Base-by-base conservation (phyloP, 1,140 invertebrate genomes). In the Trypoxylus dichotomus region DNA sequence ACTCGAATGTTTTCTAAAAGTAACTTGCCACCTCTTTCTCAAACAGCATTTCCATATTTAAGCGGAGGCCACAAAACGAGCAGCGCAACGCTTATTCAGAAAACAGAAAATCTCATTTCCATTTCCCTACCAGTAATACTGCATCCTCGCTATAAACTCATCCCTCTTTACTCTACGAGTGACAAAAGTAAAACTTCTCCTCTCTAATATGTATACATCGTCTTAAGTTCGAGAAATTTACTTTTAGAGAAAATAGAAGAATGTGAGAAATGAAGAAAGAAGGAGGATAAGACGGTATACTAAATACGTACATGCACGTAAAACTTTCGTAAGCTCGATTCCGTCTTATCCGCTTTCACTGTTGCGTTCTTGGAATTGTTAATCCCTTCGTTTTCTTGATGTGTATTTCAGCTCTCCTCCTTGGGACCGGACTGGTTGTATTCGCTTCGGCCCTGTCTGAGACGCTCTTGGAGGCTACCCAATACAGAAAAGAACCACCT, bases 361-460 rank as follows among this genome's bases (percentile, higher is more conserved):
- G 24, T 29, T 68, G 60, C 60, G 60, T 27, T 27, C 24, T 27
- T 68, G 60, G 60, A 68, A 68, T 68, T 68, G 60, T 68, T 68
- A 68, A 68, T 68, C 60, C 60, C 24, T 27, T 68, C 60, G 60
- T 68, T 68, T 27, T 24, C 60, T 68, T 68, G 60, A 68, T 68
- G 60, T 68, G 60, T 41, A 29, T 90, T 88, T 3, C 88, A 92
- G 91, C 91, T 76, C 86, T 92, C 68, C 89, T 90, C 1, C 84
- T 92, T 32, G 91, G 91, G 6, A 89, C 90, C 58, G 91, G 91
- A 24, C 85, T 92, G 76, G 89, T 92, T 80, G 88, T 91, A 41
- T 89, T 92, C 79, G 91, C 89, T 1, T 91, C 90, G 7, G 89
- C 90, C 21, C 86, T 92, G 60, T 90, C 90, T 13, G 91, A 92